Conservation (phyloP, 1,140 invertebrate species). For the Sycophaga agraensis region DNA sequence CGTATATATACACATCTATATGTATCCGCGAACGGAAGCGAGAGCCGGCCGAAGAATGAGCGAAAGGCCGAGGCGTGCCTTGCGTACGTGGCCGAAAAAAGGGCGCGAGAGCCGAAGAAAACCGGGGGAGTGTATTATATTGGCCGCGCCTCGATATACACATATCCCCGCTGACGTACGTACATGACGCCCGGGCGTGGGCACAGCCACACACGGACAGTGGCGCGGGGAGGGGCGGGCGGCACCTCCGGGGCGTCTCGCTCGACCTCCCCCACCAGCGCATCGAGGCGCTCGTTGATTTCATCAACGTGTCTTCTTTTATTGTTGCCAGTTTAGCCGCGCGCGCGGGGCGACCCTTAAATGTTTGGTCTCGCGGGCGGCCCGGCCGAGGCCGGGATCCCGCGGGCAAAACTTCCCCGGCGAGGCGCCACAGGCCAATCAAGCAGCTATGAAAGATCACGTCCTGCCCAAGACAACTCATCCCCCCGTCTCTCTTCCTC, state of each 20-base stretch:
- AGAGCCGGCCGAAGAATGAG: not conserved
- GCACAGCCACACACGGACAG: too few relatives aligned
- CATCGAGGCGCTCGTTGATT: slow-evolving; percentile 43
- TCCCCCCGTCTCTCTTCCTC: slow-evolving; percentile 30
- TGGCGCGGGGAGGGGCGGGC: too few relatives aligned
- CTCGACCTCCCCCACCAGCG: too few relatives aligned
- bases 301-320: slow-evolving; percentile 56
- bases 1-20: too few relatives aligned
- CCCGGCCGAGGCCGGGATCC: not conserved
- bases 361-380: slow-evolving; percentile 46
- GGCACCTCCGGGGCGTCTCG: too few relatives aligned
- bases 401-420: slow-evolving; percentile 6
- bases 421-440: slow-evolving; percentile 43
- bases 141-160: too few relatives aligned
- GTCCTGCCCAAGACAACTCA: slow-evolving; percentile 43
- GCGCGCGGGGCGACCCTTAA: slow-evolving; percentile 42
- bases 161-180: too few relatives aligned
- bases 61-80: not conserved
- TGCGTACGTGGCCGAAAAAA: not conserved
- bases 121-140: too few relatives aligned
- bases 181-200: too few relatives aligned
- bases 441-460: slow-evolving; percentile 58
- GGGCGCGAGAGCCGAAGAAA: too few relatives aligned
- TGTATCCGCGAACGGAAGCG: too few relatives aligned
- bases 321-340: slow-evolving; percentile 48